These are phyloP conservation scores for Falco novaeseelandiae DNA, from an alignment of 2,797 vertebrate genomes.

Conservation along the genomic window DNA sequence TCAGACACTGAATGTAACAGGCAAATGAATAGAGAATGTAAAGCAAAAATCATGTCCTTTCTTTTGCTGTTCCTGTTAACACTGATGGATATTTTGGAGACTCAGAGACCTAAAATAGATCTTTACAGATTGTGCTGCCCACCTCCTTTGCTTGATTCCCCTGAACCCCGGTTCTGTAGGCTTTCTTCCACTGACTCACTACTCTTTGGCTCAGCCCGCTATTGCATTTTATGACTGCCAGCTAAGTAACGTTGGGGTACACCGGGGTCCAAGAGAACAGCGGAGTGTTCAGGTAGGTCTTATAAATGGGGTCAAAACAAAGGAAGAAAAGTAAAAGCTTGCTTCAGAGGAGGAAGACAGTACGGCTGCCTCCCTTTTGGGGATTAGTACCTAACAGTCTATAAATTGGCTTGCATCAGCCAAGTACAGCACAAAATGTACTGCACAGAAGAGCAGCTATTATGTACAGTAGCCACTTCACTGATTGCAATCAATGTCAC, in stretches of 20 bases:
- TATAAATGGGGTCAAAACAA: not conserved
- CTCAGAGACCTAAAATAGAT: not conserved
- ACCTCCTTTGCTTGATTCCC: not conserved
- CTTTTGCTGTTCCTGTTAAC: not conserved
- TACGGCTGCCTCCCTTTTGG: not conserved
- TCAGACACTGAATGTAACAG: not conserved
- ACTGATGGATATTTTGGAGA: not conserved
- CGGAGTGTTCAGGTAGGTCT: not conserved
- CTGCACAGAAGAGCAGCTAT: slow-evolving; percentile 39
- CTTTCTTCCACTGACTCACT: not conserved
- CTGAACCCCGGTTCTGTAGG: not conserved
- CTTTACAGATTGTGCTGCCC: not conserved
- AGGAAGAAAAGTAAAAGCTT: not conserved
- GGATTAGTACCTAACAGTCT: not conserved
- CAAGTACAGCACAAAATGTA: slow-evolving; percentile 25
- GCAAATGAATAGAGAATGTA: not conserved
- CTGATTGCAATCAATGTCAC: slow-evolving; percentile 73
- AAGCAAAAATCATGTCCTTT: not conserved
- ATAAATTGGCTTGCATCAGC: slow-evolving; percentile 38
- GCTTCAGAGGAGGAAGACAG: not conserved
- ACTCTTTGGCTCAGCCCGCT: not conserved
- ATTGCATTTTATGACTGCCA: not conserved
- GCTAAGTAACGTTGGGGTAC: not conserved
- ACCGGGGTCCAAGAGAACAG: not conserved
- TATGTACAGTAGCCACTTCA: slow-evolving; percentile 66